A percentile compares a stretch with the other conserved stretches of the same genome.
phyloP scores from a whole-genome alignment of 2,797 vertebrate genomes.

The Acanthopagrus latus region DNA sequence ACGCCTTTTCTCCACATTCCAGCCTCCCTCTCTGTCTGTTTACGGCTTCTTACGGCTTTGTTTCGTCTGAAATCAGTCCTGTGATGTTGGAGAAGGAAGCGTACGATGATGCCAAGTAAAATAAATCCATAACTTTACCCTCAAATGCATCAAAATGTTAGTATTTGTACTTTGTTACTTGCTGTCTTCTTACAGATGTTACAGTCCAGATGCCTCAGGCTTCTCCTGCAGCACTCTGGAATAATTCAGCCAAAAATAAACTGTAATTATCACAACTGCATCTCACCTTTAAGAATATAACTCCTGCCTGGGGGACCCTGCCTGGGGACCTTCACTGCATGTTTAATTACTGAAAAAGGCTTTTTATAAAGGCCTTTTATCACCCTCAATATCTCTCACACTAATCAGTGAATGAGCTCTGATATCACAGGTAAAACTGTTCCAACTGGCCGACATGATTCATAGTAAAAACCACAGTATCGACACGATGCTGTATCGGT shows the following conservation, averaged over 20 bases:
- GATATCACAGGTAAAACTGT: neutral
- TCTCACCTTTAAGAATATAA: neutral
- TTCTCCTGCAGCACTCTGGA: neutral
- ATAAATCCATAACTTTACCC: too few relatives aligned
- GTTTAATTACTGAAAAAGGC: neutral
- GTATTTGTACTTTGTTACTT: too few relatives aligned
- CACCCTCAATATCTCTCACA: too few relatives aligned
- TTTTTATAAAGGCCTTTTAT: neutral
- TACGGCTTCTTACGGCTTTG: too few relatives aligned
- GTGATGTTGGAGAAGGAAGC: too few relatives aligned
- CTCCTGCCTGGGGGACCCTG: neutral
- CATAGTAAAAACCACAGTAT: neutral
- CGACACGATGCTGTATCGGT: slow-evolving; percentile 21
- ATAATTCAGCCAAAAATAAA: neutral
- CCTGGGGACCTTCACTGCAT: neutral
- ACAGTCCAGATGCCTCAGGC: neutral
- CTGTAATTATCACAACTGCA: neutral
- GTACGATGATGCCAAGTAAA: too few relatives aligned
- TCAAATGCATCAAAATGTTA: too few relatives aligned
- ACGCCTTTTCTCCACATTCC: too few relatives aligned
- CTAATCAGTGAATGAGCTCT: neutral
- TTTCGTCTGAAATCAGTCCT: too few relatives aligned
- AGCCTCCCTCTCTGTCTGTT: too few relatives aligned
- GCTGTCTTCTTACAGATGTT: neutral
- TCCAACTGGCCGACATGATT: neutral